Evolutionary conservation across 2,797 vertebrate genomes (phyloP), one percentile per base, ranked within the genome.

Genomic region (Periparus ater): DNA sequence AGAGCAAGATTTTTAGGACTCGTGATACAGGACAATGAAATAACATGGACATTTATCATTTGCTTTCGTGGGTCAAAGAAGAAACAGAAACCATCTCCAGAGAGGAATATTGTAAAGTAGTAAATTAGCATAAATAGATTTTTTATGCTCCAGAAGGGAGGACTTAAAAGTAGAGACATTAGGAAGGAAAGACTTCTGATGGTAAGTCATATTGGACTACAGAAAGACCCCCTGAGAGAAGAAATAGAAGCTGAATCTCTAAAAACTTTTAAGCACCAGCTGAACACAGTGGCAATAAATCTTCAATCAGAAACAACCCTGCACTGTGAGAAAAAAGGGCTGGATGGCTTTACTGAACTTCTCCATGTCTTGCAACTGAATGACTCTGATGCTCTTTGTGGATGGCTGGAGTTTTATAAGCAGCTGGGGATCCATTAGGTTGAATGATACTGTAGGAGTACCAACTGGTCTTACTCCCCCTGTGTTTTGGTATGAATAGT

Each of bases 191-290:
- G 3, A 32, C 60, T 92, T 85, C 44, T 93, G 54, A 55, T 77
- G 13, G 17, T 70, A 62, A 76, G 53, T 72, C 0, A 0, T 78
- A 26, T 5, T 70, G 38, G 51, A 26, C 44, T 63, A 10, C 23
- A 42, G 70, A 67, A 76, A 61, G 18, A 17, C 14, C 44, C 79
- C 53, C 34, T 19, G 18, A 55, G 60, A 51, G 25, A 70, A 84
- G 19, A 88, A 91, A 77, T 72, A 91, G 85, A 94, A 92, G 20
- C 48, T 60, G 53, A 66, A 80, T 84, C 58, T 81, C 55, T 72
- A 17, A 94, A 89, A 93, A 55, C 19, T 60, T 92, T 75, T 53
- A 94, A 91, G 62, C 57, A 70, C 18, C 50, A 63, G n/a, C 38
- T 81, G 63, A 89, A 73, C 13, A 27, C 11, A 63, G 22, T 29